These are phyloP conservation scores for Lepidotrigona ventralis DNA, from an alignment of 1,140 invertebrate genomes.

Conservation along the genomic window DNA sequence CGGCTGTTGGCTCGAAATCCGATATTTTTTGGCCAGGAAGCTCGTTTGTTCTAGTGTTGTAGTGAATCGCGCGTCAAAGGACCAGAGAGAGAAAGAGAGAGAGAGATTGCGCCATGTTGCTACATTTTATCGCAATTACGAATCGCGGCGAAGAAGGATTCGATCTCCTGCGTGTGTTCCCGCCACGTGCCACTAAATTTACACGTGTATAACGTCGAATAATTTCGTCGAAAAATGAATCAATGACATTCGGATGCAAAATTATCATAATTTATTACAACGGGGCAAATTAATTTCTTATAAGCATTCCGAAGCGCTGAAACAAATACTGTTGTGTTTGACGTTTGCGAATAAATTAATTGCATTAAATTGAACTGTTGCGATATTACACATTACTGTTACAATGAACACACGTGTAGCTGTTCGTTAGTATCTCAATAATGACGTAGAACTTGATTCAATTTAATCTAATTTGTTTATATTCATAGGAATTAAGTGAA, in stretches of 20 bases:
- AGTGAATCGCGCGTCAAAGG: constrained; percentile 19
- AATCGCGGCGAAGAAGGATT: background rate
- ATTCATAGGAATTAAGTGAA: no score
- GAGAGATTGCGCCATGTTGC: constrained; percentile 15
- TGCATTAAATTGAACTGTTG: no score
- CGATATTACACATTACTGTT: no score
- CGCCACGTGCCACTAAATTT: background rate
- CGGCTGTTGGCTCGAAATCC: constrained; percentile 44
- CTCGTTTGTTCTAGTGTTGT: constrained; percentile 5
- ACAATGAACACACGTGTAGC: no score
- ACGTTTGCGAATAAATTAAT: no score
- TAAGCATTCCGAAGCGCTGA: no score
- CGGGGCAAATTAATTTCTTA: no score
- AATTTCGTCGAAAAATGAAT: background rate
- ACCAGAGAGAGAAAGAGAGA: background rate
- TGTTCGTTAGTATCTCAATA: no score
- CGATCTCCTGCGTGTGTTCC: background rate
- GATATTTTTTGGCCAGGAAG: constrained; percentile 20
- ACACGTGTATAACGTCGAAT: background rate
- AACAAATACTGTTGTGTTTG: no score
- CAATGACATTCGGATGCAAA: background rate
- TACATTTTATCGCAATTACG: constrained; percentile 24
- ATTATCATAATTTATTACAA: background rate
- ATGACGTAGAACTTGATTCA: no score
- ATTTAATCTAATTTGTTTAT: no score